Evolutionary conservation across 2,797 vertebrate species (phyloP), one percentile per base, ranked within the genome.

Genomic region (Diplodus sargus): DNA sequence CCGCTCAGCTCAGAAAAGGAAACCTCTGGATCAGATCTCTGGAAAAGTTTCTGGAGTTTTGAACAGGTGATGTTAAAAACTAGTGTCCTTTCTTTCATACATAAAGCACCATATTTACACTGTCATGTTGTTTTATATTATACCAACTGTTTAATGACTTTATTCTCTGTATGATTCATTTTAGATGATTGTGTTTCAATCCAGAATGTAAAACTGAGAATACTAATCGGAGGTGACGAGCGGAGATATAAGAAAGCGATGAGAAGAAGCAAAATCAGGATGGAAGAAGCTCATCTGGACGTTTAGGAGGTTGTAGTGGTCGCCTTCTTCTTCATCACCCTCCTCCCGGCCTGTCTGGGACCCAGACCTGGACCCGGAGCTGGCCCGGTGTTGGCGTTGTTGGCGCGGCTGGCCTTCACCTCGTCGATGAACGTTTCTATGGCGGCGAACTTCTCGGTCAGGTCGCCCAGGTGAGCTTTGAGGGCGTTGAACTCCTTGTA

Each of bases 401-500:
- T 68, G 43, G 80, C 70, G 0, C 82, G 87, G 12, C 85, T 70
- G 0, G 82, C 78, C 79, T 96, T 96, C 13, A 95, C 56, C 76
- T 95, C 95, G 0, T 96, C 95, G 0, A 96, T 90, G 87, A 95
- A 96, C 0, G 93, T 90, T 77, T 96, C 95, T 2, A 95, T 84
- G 65, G 90, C 83, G 0, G 79, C 43, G 43, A 96, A 94, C 91
- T 95, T 96, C 75, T 95, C 95, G 0, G 92, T 94, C 63, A 96
- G 91, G 28, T 95, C 94, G 0, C 94, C 94, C 48, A 96, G 92
- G 74, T 93, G 95, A 62, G 89, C 13, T 79, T 96, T 96, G 72
- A 96, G 93, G 53, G 95, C 91, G 34, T 95, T 94, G 90, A 96
- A 95, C 91, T 96, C 95, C 67, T 95, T 96, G 88, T 90, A 96